These are phyloP conservation scores for Sus cebifrons DNA, from an alignment of 2,797 vertebrate genomes.

Conservation along the genomic window DNA sequence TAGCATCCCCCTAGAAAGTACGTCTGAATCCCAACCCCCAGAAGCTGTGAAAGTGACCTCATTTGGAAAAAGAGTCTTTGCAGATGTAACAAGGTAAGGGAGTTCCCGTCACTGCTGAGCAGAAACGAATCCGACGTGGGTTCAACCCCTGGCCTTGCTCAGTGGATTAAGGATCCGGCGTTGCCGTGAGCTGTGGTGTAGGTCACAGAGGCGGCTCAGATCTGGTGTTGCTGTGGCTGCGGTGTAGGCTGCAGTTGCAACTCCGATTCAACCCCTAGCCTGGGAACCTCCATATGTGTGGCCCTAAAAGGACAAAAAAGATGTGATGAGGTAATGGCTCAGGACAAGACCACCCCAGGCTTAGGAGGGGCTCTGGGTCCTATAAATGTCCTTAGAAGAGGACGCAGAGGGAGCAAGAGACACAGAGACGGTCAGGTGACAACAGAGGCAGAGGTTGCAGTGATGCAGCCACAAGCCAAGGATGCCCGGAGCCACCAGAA, in stretches of 20 bases:
- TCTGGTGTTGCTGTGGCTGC: no score
- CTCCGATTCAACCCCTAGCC: no score
- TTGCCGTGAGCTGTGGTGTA: no score
- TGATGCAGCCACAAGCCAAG: neutral
- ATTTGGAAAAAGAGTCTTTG: neutral
- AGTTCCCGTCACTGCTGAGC: no score
- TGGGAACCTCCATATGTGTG: no score
- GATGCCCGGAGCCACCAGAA: fast-evolving
- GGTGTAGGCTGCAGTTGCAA: no score
- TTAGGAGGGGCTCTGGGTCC: neutral
- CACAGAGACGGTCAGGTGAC: neutral
- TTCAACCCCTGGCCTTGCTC: no score
- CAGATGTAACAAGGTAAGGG: neutral
- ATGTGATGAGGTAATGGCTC: neutral
- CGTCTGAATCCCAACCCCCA: neutral
- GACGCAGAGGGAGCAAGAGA: neutral
- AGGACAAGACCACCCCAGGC: neutral
- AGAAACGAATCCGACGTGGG: no score
- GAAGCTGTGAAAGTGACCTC: neutral
- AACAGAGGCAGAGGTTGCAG: neutral
- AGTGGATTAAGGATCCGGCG: no score
- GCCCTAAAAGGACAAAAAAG: no score
- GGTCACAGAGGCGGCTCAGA: no score
- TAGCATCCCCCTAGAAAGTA: neutral
- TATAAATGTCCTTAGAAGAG: neutral